Evolutionary conservation across 2,113 vertebrate genomes (phyloP).

Genomic region (Leptodactylus fuscus): DNA sequence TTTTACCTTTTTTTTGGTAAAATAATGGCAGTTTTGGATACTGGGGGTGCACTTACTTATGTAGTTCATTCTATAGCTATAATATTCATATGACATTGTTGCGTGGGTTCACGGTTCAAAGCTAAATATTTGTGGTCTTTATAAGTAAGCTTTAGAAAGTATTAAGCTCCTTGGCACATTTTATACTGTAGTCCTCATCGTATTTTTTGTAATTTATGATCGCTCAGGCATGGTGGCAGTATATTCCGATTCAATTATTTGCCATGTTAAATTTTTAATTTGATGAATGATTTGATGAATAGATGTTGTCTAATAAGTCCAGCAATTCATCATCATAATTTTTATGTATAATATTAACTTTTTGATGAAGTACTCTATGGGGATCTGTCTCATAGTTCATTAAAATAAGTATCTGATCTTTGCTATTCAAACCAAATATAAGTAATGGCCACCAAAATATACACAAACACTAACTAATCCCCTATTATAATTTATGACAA

Average conservation of each 20-base stretch:
- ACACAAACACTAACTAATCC: no score
- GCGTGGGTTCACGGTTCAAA: background rate
- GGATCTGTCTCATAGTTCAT: background rate
- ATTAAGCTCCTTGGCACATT: constrained; percentile 16
- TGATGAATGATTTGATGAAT: constrained; percentile 51
- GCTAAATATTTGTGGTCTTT: background rate
- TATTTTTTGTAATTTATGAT: constrained; percentile 21
- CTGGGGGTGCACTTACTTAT: no score
- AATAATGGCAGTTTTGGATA: no score
- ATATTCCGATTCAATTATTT: constrained; percentile 41
- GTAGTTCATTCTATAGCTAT: background rate
- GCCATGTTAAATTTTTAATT: constrained; percentile 43
- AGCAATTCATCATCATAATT: constrained; percentile 8
- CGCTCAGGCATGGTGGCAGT: constrained; percentile 14
- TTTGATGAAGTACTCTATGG: background rate
- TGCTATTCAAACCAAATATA: constrained; percentile 4
- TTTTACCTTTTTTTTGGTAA: no score
- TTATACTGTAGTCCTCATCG: background rate
- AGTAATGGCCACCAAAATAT: background rate
- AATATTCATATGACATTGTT: background rate
- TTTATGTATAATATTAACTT: constrained; percentile 26
- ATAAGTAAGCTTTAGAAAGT: background rate
- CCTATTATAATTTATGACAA: no score
- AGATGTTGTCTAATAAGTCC: constrained; percentile 29
- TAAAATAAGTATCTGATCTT: constrained; percentile 10